Percentiles rank a stretch among this genome's conserved stretches.
These are phyloP conservation scores for Lonchura striata DNA, from an alignment of 2,113 vertebrate species.

Conservation along the genomic window DNA sequence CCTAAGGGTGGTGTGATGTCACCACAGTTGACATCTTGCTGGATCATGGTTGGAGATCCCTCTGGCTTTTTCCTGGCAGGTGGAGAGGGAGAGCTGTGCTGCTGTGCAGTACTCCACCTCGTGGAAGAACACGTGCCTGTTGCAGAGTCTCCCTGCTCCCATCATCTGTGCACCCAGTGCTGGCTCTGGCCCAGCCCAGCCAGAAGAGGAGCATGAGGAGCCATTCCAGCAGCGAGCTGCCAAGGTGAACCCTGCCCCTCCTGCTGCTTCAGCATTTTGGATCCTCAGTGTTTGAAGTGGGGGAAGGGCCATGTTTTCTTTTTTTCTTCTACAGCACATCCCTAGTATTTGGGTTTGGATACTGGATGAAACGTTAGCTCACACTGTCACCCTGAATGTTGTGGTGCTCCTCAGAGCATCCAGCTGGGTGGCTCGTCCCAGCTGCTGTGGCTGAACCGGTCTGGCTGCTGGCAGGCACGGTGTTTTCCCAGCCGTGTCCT, in stretches of 20 bases:
- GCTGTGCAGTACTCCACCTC: constrained; percentile 30
- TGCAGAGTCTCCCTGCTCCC: constrained; percentile 31
- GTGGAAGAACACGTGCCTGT: constrained; percentile 56
- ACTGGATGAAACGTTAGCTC: fast-evolving
- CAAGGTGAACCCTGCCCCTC: constrained; percentile 60
- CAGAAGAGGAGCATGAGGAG: not conserved
- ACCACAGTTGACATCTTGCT: fast-evolving
- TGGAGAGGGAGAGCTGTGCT: constrained; percentile 59
- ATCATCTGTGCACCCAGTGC: constrained; percentile 28
- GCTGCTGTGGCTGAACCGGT: not conserved
- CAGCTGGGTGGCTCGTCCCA: fast-evolving
- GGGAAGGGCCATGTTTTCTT: fast-evolving
- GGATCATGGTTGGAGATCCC: not conserved
- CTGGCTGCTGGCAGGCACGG: fast-evolving
- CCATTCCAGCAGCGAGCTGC: constrained; percentile 60
- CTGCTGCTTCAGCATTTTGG: fast-evolving
- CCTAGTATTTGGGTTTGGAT: not conserved
- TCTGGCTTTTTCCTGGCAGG: constrained; percentile 24
- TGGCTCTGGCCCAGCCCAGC: not conserved
- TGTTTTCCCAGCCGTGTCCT: not conserved
- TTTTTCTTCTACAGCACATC: not conserved
- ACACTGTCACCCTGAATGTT: fast-evolving
- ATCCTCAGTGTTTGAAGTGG: fast-evolving
- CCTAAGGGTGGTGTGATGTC: not conserved
- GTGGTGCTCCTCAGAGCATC: not conserved